These are phyloP conservation scores for Epizoanthus stellaris DNA, from an alignment of 92 coral and sea anemone genomes.

Conservation along the genomic window DNA sequence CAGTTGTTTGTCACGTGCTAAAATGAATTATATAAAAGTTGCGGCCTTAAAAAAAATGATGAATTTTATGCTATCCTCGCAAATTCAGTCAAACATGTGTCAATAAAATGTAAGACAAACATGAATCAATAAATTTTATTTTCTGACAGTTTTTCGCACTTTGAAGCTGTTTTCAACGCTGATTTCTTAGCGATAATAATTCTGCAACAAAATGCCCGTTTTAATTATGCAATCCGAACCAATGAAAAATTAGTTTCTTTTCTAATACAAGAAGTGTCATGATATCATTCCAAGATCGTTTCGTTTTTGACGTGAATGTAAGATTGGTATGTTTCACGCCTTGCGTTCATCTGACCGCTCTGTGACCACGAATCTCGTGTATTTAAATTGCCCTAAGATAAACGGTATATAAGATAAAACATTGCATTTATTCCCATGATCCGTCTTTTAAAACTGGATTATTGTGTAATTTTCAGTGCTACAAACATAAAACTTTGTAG, in stretches of 20 bases:
- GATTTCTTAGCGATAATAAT: slow-evolving; percentile 11
- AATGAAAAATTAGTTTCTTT: background rate
- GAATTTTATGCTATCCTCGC: background rate
- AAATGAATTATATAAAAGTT: slow-evolving; percentile 18
- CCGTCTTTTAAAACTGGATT: slow-evolving; percentile 10
- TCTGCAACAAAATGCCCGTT: slow-evolving; percentile 1
- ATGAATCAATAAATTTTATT: background rate
- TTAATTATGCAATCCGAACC: slow-evolving; percentile 9
- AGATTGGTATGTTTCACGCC: background rate
- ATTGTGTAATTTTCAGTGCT: background rate
- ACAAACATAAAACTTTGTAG: background rate
- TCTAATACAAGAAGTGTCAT: background rate
- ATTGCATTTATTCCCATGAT: background rate
- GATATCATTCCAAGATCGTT: slow-evolving; percentile 23
- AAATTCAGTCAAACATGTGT: background rate
- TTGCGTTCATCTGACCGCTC: background rate
- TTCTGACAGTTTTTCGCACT: background rate
- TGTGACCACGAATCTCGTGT: background rate
- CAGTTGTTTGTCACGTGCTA: slow-evolving; percentile 8
- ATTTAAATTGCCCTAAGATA: background rate
- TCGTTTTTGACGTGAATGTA: slow-evolving; percentile 3
- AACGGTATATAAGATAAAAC: background rate
- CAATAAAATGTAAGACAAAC: too few relatives aligned
- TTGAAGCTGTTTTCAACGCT: background rate
- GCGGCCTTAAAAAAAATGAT: background rate